Base-by-base conservation (phyloP, 2,888 invertebrate genomes). In the Margaritifera margaritifera region DNA sequence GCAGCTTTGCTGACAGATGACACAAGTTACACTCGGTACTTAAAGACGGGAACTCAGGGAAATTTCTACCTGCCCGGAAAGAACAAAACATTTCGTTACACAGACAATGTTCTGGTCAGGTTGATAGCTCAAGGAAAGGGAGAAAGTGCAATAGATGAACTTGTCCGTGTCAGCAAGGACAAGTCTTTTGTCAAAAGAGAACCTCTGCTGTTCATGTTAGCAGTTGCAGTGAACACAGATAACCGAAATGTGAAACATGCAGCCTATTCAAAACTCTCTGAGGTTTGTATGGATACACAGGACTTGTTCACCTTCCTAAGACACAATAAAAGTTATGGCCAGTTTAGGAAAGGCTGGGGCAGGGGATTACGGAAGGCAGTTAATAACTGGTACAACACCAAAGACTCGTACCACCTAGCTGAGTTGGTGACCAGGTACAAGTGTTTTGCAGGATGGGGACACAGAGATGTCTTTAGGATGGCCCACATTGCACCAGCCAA, bases 291-390 rank as follows among this genome's bases (percentile, higher is more conserved):
- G 74, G 91, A 91, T 62, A 92, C 94, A 11, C 92, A 93, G 77
- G 91, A 93, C 76, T 90, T 94, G 84, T 92, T 94, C 90, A 89
- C 92, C 8, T 94, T 94, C 80, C 91, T 92, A 66, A 92, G 92
- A 84, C 93, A 92, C 83, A 91, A 92, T 58, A 91, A 92, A 80
- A 84, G 90, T 68, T 66, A 82, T 62, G 71, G 75, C 42, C 77
- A 78, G 64, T 63, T 77, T 15, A 78, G 79, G 1, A 84, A 81
- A 71, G 92, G 92, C 51, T 92, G 92, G 90, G 94, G 94, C 62
- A 90, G 92, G 77, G 93, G 93, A 2, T 92, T 94, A 91, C 92
- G 93, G 77, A 93, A 91, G 77, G 91, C 92, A 68, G 91, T 95
- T 24, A 90, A 90, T 69, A 90, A 91, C 24, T 95, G 94, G 94